Base-by-base conservation (phyloP, 2,797 vertebrate species). In the Cynodonichthys magdalenae region DNA sequence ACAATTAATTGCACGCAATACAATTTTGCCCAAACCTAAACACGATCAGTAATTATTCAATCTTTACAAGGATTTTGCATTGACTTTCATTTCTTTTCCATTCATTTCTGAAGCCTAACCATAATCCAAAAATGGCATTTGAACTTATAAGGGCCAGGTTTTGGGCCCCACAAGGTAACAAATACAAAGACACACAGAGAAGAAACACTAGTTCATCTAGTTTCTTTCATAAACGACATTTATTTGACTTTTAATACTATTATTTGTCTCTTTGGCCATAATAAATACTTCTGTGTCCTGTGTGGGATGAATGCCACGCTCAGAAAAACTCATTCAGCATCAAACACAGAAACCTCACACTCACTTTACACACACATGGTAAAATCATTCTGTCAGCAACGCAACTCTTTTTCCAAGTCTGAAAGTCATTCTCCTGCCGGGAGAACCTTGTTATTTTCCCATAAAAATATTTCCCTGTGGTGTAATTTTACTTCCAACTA, bases 401-500 rank as follows among this genome's bases (percentile, higher is more conserved):
- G 72, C 60, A 67, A 63, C 72, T 77, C 73, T 74, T 72, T 86
- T 85, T 39, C 36, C 65, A 53, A 66, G 56, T 73, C 60, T 17
- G 12, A 67, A 45, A 74, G 49, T 66, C 72, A 70, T 58, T 15
- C 20, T 7, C 49, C 54, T 58, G 70, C 65, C 69, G 0, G 17
- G 7, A 53, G 58, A 66, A 42, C 39, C 49, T 50, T 63, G 65
- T 29, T 67, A 27, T 75, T 77, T 78, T 82, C 49, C 71, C 61
- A 54, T 41, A 57, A 72, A 24, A 75, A 60, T 75, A 47, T 65
- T 65, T 49, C 66, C 59, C 77, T 67, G 64, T 77, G 41, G 45
- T 88, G 62, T 85, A 85, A 87, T 90, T 89, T 83, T 19, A 60
- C 70, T 77, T 83, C 70, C 53, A 57, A 74, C 81, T 62, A 50